These are phyloP conservation scores for Margaritifera margaritifera DNA, from an alignment of 2,888 invertebrate species.

Conservation along the genomic window DNA sequence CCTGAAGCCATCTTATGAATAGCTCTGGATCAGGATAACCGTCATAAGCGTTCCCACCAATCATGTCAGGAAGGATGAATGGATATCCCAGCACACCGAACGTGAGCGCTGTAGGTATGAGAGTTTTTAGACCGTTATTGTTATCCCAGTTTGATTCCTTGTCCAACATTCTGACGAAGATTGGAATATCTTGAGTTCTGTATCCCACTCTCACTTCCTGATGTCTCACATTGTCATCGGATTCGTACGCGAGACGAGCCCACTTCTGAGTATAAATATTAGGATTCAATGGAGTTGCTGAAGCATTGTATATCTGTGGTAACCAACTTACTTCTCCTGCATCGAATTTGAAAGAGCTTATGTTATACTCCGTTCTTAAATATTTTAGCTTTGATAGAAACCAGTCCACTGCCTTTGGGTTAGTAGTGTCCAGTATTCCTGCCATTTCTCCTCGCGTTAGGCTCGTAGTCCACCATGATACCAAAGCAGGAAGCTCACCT, in stretches of 20 bases:
- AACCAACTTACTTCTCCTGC: slow-evolving; percentile 76
- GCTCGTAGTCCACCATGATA: slow-evolving; percentile 83
- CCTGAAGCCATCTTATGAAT: slow-evolving; percentile 87
- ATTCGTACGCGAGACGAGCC: slow-evolving; percentile 49
- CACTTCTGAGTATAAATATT: slow-evolving; percentile 57
- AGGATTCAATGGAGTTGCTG: slow-evolving; percentile 47
- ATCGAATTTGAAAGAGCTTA: slow-evolving; percentile 92
- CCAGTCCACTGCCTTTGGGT: slow-evolving; percentile 88
- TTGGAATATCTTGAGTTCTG: slow-evolving; percentile 86
- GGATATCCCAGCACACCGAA: slow-evolving; percentile 78
- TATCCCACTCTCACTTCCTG: slow-evolving; percentile 91
- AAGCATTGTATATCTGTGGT: slow-evolving; percentile 46
- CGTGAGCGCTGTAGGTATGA: slow-evolving; percentile 85
- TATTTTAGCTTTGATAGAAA: slow-evolving; percentile 79
- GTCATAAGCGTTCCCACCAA: slow-evolving; percentile 67
- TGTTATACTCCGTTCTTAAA: slow-evolving; percentile 79
- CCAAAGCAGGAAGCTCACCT: slow-evolving; percentile 52
- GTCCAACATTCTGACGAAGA: slow-evolving; percentile 85
- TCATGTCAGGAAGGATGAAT: slow-evolving; percentile 94
- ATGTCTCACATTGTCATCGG: slow-evolving; percentile 70
- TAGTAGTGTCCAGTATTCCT: slow-evolving; percentile 91
- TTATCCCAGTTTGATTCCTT: slow-evolving; percentile 90
- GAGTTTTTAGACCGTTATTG: slow-evolving; percentile 82
- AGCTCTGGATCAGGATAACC: slow-evolving; percentile 66
- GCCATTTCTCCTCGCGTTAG: slow-evolving; percentile 75